A percentile compares a stretch with the other conserved stretches of the same genome.
These are phyloP conservation scores for Frankliniella intonsa DNA, from an alignment of 2,888 invertebrate genomes.

Conservation along the genomic window DNA sequence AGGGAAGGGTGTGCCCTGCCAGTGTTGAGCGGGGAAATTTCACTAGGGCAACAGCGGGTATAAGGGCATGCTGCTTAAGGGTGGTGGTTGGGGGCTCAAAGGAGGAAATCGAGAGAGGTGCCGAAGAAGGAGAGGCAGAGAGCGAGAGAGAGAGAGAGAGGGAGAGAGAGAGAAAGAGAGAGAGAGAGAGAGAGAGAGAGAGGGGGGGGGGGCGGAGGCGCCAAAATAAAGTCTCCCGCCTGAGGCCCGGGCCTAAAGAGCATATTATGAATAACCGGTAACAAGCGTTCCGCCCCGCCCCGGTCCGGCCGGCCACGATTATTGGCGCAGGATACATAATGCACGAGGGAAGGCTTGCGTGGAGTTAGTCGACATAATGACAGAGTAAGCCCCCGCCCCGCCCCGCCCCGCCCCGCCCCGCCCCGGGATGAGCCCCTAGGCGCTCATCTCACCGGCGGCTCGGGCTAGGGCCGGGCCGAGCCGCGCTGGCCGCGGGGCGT, in stretches of 20 bases:
- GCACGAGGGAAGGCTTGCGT: not conserved
- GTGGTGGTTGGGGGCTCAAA: too few species aligned
- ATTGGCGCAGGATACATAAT: constrained; percentile 9
- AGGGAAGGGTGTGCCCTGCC: too few species aligned
- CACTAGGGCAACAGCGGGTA: too few species aligned
- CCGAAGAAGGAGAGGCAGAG: too few species aligned
- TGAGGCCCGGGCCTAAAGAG: not conserved
- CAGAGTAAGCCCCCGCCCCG: not conserved
- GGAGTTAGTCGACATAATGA: not conserved
- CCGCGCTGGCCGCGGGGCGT: not conserved
- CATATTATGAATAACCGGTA: constrained; percentile 10
- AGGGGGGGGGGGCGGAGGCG: not conserved
- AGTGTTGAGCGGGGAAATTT: too few species aligned
- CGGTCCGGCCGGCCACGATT: not conserved
- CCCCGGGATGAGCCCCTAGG: constrained; percentile 2
- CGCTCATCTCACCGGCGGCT: not conserved
- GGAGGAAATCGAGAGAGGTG: too few species aligned
- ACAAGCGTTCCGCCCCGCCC: not conserved
- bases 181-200: not conserved
- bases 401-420: too few species aligned
- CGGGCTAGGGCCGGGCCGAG: not conserved
- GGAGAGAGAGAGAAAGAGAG: not conserved
- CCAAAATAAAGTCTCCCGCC: not conserved
- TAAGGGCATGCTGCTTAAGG: too few species aligned
- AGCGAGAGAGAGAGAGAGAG: not conserved